phyloP scores from a whole-genome alignment of 2,797 vertebrate species.

The Myotis pilosus region DNA sequence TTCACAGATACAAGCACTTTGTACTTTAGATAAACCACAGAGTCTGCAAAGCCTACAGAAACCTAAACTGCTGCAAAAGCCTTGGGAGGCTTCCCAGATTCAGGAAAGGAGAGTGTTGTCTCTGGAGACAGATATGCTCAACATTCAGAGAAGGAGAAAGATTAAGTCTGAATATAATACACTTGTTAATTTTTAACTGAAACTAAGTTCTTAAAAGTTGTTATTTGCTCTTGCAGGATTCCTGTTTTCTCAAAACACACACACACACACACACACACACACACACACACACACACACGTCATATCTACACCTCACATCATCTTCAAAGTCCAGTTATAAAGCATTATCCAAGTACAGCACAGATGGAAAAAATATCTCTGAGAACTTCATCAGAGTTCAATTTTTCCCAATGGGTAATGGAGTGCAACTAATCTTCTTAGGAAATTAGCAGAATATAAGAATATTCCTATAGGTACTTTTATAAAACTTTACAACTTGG shows the following conservation, averaged over 20 bases:
- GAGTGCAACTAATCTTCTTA: background rate
- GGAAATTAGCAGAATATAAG: background rate
- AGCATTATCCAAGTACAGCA: background rate
- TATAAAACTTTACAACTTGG: no score
- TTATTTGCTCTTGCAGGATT: background rate
- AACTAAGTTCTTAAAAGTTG: background rate
- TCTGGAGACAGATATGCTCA: background rate
- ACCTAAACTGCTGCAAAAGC: background rate
- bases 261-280: no score
- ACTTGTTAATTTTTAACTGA: background rate
- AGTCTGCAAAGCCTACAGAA: background rate
- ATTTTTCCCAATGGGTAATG: background rate
- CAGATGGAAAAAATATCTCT: background rate
- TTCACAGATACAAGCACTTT: background rate
- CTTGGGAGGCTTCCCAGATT: no score
- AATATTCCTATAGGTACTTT: background rate
- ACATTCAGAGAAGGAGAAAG: background rate
- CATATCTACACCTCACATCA: background rate
- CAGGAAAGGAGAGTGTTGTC: rapidly evolving
- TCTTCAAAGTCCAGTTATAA: background rate
- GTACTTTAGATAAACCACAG: background rate
- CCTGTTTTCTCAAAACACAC: background rate
- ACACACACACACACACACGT: no score
- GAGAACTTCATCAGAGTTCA: background rate
- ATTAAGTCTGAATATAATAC: rapidly evolving